Evolutionary conservation across 2,797 vertebrate genomes (phyloP), one percentile per base, ranked within the genome.

Genomic region (Liparis tanakae): DNA sequence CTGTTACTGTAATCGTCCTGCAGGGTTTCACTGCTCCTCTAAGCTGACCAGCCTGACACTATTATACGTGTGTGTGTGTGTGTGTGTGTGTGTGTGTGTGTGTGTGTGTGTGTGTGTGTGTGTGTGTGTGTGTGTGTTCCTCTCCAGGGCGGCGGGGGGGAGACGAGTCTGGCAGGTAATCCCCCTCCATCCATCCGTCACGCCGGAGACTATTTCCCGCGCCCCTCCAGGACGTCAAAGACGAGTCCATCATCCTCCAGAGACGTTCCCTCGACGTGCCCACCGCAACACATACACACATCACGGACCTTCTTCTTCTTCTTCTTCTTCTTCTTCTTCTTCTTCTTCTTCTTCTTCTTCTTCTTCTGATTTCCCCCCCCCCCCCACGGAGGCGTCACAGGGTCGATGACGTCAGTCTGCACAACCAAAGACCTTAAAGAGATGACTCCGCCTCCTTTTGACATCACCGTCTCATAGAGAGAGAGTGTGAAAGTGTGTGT

Each of bases 111-210:
- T 30, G 25, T 30, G 25, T 30, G 25, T 30, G 25, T 70, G 62
- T 86, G 68, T 83, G 63, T 83, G 77, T 84, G 58, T 85, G 59
- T 85, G 51, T n/a, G n/a, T n/a, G n/a, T n/a, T 72, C 74, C 79
- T 46, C 72, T 58, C 58, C 78, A 93, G 91, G 70, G 79, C 70
- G 53, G 80, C 66, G 54, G 67, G 82, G 61, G 76, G 78, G 72
- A 89, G 87, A 90, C 81, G 87, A 89, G 88, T 89, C 85, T 89
- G 85, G 83, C 80, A 82, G 86, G 81, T 90, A 91, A 92, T 92
- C 89, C 91, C 89, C 78, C 85, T 87, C 87, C 88, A 91, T 89
- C 90, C 87, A 90, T 93, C 92, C 85, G 92, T 92, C 92, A 91
- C 88, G 86, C 77, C 79, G 85, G 87, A 91, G 89, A 90, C 87